Evolutionary conservation across 2,797 vertebrate species (phyloP).

Genomic region (Epinephelus malabaricus): DNA sequence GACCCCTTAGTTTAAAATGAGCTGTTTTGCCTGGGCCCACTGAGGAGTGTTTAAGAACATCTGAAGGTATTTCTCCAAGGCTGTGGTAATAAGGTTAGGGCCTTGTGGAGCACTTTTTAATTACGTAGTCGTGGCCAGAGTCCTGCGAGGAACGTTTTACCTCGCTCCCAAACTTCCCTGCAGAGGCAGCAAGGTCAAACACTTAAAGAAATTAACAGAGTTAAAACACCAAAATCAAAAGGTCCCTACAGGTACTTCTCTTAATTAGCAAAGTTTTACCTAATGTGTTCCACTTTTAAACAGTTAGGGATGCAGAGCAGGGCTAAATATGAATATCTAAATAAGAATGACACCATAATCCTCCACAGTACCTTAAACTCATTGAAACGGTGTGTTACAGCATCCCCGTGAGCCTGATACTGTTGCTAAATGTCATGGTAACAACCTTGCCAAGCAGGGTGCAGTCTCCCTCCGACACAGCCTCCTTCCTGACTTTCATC

Average conservation of each 20-base stretch:
- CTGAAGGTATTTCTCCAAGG: constrained; percentile 64
- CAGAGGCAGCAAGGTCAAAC: constrained; percentile 73
- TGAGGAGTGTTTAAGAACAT: constrained; percentile 63
- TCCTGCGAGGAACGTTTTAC: constrained; percentile 59
- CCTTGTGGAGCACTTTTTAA: constrained; percentile 76
- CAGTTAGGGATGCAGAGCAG: constrained; percentile 11
- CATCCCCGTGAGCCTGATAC: constrained; percentile 43
- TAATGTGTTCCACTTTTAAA: constrained; percentile 46
- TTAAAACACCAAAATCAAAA: constrained; percentile 60
- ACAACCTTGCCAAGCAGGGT: constrained; percentile 59
- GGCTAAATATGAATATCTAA: constrained; percentile 36
- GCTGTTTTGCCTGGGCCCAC: constrained; percentile 27
- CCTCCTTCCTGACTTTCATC: constrained; percentile 75
- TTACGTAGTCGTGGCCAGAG: constrained; percentile 71
- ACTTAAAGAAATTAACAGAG: constrained; percentile 59
- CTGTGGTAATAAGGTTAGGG: constrained; percentile 73
- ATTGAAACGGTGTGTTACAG: constrained; percentile 34
- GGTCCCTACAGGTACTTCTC: constrained; percentile 62
- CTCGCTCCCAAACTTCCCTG: constrained; percentile 51
- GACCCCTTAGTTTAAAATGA: constrained; percentile 37
- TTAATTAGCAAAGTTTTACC: constrained; percentile 63
- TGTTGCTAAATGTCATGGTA: constrained; percentile 69
- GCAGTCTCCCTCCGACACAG: constrained; percentile 59
- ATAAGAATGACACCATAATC: constrained; percentile 40
- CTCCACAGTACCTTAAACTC: constrained; percentile 39